Evolutionary conservation across 2,797 vertebrate species (phyloP), one percentile per base, ranked within the genome.

Genomic region (Ficedula albicollis): DNA sequence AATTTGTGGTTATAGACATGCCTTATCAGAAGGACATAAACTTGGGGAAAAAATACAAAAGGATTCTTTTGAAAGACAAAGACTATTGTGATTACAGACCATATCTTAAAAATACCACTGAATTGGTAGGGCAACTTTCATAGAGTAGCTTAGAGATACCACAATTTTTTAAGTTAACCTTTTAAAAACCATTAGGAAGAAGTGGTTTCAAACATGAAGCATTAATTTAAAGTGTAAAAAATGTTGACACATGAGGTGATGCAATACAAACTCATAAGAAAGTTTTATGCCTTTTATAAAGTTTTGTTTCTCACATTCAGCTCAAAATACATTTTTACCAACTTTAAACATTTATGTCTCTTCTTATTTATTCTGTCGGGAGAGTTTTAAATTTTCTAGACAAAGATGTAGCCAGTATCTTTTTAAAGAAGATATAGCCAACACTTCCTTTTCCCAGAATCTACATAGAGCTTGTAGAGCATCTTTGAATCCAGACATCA

Each of bases 81-180:
- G 21, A 41, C 26, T 5, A 3, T 5, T 59, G 9, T 15, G 20
- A 18, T 49, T 82, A 89, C 63, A 69, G 63, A 73, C 32, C 27
- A n/a, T 46, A n/a, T 14, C 21, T 49, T 56, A 56, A 72, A 52
- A 72, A 44, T 30, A 72, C 8, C 16, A 30, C 25, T 12, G 13
- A 68, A 39, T 14, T 27, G 5, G 13, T 44, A 25, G 9, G 11
- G 26, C 18, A 55, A 5, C 21, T 76, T 85, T 85, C 72, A 64
- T 0, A 1, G 18, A 72, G 14, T 29, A 59, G n/a, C 39, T 89
- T 1, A 3, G 27, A 49, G 6, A 34, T 10, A 56, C 9, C 19
- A 63, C 17, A 18, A 5, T 16, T 59, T 64, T 66, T 73, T 36
- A 23, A 46, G 63, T 7, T 25, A 30, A 16, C 7, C 34, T 26